Percentiles rank a stretch among this genome's conserved stretches.
Conservation (phyloP, 1,140 invertebrate genomes). For the Euschistus heros region DNA sequence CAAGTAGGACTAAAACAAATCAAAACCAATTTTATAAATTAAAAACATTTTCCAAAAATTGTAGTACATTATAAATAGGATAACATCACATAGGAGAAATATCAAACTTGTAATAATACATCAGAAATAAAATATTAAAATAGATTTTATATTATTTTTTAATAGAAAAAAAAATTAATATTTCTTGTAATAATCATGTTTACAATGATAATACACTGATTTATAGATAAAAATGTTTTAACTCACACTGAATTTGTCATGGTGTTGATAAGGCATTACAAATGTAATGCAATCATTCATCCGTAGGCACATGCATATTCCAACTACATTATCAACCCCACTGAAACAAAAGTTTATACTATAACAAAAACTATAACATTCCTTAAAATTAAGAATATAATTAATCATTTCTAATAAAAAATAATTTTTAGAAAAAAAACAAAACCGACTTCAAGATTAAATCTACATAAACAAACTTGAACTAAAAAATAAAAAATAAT, state of each 20-base stretch:
- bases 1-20: slow-evolving; percentile 58
- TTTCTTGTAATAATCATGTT: too few relatives aligned
- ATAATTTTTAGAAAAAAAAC: too few relatives aligned
- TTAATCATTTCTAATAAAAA: too few relatives aligned
- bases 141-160: background rate
- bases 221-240: background rate
- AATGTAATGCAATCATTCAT: slow-evolving; percentile 72
- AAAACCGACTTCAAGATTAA: too few relatives aligned
- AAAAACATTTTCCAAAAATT: background rate
- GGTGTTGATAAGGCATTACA: slow-evolving; percentile 81
- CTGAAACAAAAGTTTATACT: slow-evolving; percentile 48
- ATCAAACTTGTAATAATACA: background rate
- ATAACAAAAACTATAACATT: too few relatives aligned
- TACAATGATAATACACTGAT: too few relatives aligned
- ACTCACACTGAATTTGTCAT: slow-evolving; percentile 66
- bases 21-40: background rate
- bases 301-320: slow-evolving; percentile 65
- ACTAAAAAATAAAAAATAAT: too few relatives aligned
- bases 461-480: too few relatives aligned
- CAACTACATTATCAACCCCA: slow-evolving; percentile 71
- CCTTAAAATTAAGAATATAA: too few relatives aligned
- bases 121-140: slow-evolving; percentile 1
- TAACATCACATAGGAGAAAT: too few relatives aligned
- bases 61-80: too few relatives aligned
- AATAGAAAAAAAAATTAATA: too few relatives aligned